Conservation (phyloP, 1,140 invertebrate genomes). For the Pseudomyrmex gracilis region DNA sequence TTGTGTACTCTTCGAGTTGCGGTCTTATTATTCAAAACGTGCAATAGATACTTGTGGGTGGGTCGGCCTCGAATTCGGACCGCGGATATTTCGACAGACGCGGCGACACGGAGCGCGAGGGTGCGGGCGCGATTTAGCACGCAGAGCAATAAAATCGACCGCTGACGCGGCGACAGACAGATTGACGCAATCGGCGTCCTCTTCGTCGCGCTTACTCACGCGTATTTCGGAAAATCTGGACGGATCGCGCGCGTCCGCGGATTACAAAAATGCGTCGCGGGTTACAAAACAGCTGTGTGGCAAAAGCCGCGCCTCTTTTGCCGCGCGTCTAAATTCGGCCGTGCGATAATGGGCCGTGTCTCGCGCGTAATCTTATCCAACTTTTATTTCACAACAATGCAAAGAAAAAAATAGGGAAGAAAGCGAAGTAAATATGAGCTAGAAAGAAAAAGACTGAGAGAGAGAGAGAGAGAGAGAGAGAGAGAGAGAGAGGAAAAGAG, state of each 20-base stretch:
- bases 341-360: slow-evolving; percentile 22
- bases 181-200: slow-evolving; percentile 53
- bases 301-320: background rate
- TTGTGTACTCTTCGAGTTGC: slow-evolving; percentile 6
- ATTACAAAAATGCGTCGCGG: background rate
- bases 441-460: too few relatives aligned
- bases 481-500: slow-evolving; percentile 2
- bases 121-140: slow-evolving; percentile 30
- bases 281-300: slow-evolving; percentile 42
- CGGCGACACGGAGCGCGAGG: background rate
- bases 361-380: slow-evolving; percentile 58
- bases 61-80: background rate
- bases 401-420: slow-evolving; percentile 54
- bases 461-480: background rate
- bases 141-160: slow-evolving; percentile 52
- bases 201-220: slow-evolving; percentile 53
- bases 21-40: slow-evolving; percentile 23
- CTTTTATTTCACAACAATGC: slow-evolving; percentile 74
- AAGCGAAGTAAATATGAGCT: background rate
- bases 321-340: slow-evolving; percentile 67
- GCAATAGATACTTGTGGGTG: slow-evolving; percentile 12
- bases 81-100: slow-evolving; percentile 23
- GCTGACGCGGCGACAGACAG: slow-evolving; percentile 54
- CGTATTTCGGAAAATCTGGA: slow-evolving; percentile 66
- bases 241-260: slow-evolving; percentile 20